Conservation (phyloP, 2,113 vertebrate species). For the Cromileptes altivelis region DNA sequence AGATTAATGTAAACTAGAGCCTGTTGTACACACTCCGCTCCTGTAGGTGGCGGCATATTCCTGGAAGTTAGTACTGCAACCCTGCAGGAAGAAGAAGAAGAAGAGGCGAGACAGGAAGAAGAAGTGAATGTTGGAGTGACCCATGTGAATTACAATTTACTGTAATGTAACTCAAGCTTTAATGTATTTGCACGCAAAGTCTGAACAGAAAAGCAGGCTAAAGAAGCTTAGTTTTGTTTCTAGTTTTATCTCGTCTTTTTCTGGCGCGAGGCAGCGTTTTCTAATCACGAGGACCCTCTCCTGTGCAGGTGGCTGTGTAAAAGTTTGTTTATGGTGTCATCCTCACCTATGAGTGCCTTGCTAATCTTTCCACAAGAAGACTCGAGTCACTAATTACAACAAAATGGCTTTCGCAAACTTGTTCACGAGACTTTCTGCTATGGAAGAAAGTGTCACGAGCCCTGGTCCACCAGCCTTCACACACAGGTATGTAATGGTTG, state of each 20-base stretch:
- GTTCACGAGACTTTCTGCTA: constrained; percentile 52
- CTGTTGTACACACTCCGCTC: too few species aligned
- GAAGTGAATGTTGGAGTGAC: neutral
- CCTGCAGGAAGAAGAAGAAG: constrained; percentile 23
- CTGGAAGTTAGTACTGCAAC: too few species aligned
- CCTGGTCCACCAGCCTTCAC: neutral
- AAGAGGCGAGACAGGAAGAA: too few species aligned
- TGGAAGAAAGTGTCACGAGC: neutral
- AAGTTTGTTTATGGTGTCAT: neutral
- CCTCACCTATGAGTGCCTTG: too few species aligned
- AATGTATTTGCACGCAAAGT: neutral
- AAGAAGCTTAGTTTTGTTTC: neutral
- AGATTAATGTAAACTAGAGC: too few species aligned
- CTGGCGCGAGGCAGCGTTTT: neutral
- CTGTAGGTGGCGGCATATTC: too few species aligned
- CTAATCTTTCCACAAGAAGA: neutral
- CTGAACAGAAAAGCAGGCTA: neutral
- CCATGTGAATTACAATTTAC: neutral
- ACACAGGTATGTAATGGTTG: constrained; percentile 23
- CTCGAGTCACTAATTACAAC: neutral
- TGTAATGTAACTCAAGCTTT: too few species aligned
- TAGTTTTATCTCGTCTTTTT: neutral
- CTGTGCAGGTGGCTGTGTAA: neutral
- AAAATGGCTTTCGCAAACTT: constrained; percentile 70
- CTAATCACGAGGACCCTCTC: neutral